phyloP scores from a whole-genome alignment of 2,113 vertebrate species.

The Acrocephalus kingi region DNA sequence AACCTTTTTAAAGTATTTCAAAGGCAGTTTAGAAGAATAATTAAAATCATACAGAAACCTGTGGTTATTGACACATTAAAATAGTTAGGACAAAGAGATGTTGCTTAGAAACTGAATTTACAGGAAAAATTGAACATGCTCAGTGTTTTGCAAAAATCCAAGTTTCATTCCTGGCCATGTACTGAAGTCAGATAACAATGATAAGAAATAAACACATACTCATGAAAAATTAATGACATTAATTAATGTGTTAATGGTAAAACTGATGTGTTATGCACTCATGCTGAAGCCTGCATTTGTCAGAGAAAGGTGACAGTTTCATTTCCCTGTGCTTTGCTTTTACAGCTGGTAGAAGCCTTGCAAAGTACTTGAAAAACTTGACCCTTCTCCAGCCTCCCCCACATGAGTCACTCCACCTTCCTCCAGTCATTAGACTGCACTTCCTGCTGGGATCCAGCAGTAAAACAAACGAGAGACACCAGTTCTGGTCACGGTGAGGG shows the following conservation, averaged over 20 bases:
- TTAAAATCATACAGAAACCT: slow-evolving; percentile 30
- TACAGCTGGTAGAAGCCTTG: slow-evolving; percentile 60
- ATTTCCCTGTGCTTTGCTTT: slow-evolving; percentile 52
- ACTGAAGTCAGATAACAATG: background rate
- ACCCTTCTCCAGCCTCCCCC: slow-evolving; percentile 69
- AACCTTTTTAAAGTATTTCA: slow-evolving; percentile 3
- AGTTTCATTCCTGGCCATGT: background rate
- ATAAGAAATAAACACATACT: background rate
- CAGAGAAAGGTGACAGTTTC: slow-evolving; percentile 41
- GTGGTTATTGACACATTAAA: slow-evolving; percentile 42
- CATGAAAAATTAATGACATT: background rate
- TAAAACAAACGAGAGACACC: slow-evolving; percentile 60
- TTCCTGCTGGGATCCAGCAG: slow-evolving; percentile 64
- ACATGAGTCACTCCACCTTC: slow-evolving; percentile 68
- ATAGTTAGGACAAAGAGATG: slow-evolving; percentile 39
- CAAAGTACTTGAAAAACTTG: slow-evolving; percentile 66
- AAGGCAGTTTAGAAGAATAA: slow-evolving; percentile 21
- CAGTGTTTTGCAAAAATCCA: background rate
- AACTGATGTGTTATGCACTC: background rate
- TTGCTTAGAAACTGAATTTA: slow-evolving; percentile 56
- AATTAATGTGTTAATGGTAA: slow-evolving; percentile 6
- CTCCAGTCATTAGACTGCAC: slow-evolving; percentile 58
- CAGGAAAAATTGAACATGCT: background rate
- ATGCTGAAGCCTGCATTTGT: slow-evolving; percentile 9
- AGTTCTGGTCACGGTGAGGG: slow-evolving; percentile 9